These are phyloP conservation scores for Agrypnia vestita DNA, from an alignment of 1,140 invertebrate species.

Conservation along the genomic window DNA sequence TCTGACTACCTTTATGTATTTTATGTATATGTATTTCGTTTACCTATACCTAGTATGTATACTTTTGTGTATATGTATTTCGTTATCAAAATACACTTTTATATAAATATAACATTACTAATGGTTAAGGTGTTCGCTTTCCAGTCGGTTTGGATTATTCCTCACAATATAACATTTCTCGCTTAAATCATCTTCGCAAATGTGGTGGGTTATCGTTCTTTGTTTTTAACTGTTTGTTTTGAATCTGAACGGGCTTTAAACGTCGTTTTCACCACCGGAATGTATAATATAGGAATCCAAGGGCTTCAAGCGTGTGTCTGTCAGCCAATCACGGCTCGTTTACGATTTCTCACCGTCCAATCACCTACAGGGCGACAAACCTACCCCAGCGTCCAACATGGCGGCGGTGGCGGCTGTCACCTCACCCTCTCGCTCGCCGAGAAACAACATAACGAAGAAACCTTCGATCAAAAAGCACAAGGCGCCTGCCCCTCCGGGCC, in stretches of 20 bases:
- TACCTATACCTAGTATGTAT: too few species aligned
- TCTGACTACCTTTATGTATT: too few species aligned
- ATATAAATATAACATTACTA: too few species aligned
- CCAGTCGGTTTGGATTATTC: neutral
- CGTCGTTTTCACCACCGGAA: constrained; percentile 42
- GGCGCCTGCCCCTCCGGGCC: constrained; percentile 58
- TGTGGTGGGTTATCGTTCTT: neutral
- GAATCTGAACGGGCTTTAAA: neutral
- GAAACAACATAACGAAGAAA: constrained; percentile 64
- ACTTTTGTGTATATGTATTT: too few species aligned
- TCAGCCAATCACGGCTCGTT: constrained; percentile 71
- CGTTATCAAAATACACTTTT: too few species aligned
- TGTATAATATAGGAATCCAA: constrained; percentile 66
- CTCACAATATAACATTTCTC: neutral
- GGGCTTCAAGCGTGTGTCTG: constrained; percentile 71
- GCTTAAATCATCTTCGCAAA: neutral
- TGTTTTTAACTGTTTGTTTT: neutral
- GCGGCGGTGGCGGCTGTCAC: constrained; percentile 66
- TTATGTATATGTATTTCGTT: too few species aligned
- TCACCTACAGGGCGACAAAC: constrained; percentile 65
- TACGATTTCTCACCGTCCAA: constrained; percentile 72
- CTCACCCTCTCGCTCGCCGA: constrained; percentile 61
- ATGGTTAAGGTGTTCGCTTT: constrained; percentile 11
- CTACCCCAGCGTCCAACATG: constrained; percentile 69
- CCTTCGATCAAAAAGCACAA: constrained; percentile 70